Evolutionary conservation across 2,797 vertebrate species (phyloP).

Genomic region (Phalanger gymnotis): DNA sequence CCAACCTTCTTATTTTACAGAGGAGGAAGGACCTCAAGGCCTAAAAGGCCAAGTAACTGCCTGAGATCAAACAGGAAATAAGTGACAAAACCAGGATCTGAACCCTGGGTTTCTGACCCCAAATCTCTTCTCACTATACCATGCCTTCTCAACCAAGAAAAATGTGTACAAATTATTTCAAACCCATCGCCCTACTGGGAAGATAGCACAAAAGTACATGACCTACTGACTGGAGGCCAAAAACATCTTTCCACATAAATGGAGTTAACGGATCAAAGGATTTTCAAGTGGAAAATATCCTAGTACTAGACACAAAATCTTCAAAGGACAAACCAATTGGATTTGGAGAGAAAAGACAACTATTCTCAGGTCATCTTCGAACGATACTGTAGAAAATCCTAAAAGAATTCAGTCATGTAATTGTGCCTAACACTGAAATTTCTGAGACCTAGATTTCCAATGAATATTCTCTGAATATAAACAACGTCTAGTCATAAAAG

Average conservation of each 20-base stretch:
- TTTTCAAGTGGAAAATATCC: not conserved
- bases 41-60: not conserved
- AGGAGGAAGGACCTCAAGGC: not conserved
- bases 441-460: not conserved
- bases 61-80: not conserved
- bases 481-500: slow-evolving; percentile 27
- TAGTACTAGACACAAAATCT: slow-evolving; percentile 3
- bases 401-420: slow-evolving; percentile 31
- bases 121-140: not conserved
- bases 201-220: slow-evolving; percentile 4
- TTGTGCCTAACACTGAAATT: slow-evolving; percentile 10
- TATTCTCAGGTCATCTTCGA: slow-evolving; percentile 2
- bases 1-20: not conserved
- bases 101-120: not conserved
- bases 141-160: not conserved
- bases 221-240: not conserved
- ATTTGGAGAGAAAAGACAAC: not conserved
- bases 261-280: slow-evolving; percentile 7
- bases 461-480: not conserved
- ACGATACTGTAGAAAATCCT: not conserved
- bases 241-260: slow-evolving; percentile 13
- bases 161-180: not conserved
- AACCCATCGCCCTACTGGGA: not conserved
- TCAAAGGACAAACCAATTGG: not conserved
- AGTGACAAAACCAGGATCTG: not conserved